Base-by-base conservation (phyloP, 2,113 vertebrate species). In the Elephas maximus region DNA sequence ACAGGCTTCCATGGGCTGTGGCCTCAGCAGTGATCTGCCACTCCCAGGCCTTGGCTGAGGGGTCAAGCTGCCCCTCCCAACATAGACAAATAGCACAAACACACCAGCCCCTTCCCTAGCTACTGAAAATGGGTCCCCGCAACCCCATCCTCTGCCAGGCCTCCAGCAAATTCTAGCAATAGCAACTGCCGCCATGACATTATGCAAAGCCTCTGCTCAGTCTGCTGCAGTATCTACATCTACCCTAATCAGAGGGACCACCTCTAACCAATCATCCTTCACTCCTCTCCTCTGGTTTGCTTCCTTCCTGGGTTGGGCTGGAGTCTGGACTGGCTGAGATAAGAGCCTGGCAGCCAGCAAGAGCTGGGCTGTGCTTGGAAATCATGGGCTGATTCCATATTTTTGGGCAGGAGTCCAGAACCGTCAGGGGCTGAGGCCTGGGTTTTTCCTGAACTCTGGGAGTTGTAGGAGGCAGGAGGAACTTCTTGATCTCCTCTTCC, bases 71-170 rank as follows among this genome's bases (percentile, higher is more conserved):
- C 97, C 94, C 94, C 60, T 97, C 60, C 93, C 71, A 87, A 95
- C 84, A 96, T 41, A 90, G 44, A 96, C 74, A 94, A 86, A 98
- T 96, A 98, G 97, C 97, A 97, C 97, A 98, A 97, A 96, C 41
- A 95, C 71, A 97, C 63, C 10, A 18, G 65, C 48, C 30, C 51
- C 7, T 97, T 89, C 71, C 87, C 93, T 82, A 57, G 90, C 90
- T 97, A 92, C 91, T 97, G 83, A 87, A 93, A 94, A 94, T 80
- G 84, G 97, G 90, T 84, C 73, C 83, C 90, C 17, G 3, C 79
- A 84, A 93, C 62, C 60, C 71, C 45, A 8, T 87, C 83, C 76
- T 97, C 92, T 9, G 45, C 92, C 91, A 71, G 96, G 84, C 51
- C 37, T 79, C 65, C 95, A 97, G 93, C 63, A 90, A 96, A 97